phyloP scores from a whole-genome alignment of 2,113 vertebrate species.

The Fregetta grallaria region DNA sequence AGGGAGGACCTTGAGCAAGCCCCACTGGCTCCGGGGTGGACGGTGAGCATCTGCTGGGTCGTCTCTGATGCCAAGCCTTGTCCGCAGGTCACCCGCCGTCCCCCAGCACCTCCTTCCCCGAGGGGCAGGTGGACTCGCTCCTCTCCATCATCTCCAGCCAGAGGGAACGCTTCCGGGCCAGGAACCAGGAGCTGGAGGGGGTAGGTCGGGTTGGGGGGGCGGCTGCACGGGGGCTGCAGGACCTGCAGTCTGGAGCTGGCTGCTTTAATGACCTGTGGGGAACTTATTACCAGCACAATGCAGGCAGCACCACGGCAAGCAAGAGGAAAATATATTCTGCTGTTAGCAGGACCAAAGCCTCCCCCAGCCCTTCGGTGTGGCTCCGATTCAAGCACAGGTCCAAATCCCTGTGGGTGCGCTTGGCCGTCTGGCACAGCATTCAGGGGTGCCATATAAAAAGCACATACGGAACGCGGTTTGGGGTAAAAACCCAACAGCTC shows the following conservation, averaged over 20 bases:
- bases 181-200: conserved; percentile 94
- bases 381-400: background rate
- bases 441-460: fast-evolving
- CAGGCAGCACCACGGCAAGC: background rate
- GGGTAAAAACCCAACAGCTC: background rate
- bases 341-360: background rate
- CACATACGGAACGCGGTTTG: fast-evolving
- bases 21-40: fast-evolving
- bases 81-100: conserved; percentile 31
- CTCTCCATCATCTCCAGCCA: conserved; percentile 98
- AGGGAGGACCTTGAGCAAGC: background rate
- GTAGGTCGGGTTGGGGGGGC: conserved; percentile 63
- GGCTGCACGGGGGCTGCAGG: background rate
- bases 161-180: conserved; percentile 90
- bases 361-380: fast-evolving
- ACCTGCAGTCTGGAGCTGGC: background rate
- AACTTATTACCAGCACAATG: fast-evolving
- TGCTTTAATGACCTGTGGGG: background rate
- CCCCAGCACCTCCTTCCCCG: conserved; percentile 71
- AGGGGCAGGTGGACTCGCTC: conserved; percentile 92
- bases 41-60: background rate
- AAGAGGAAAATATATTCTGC: background rate
- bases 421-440: background rate
- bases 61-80: background rate
- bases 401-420: background rate